Conservation (phyloP, 2,888 invertebrate genomes). For the Myathropa florea region DNA sequence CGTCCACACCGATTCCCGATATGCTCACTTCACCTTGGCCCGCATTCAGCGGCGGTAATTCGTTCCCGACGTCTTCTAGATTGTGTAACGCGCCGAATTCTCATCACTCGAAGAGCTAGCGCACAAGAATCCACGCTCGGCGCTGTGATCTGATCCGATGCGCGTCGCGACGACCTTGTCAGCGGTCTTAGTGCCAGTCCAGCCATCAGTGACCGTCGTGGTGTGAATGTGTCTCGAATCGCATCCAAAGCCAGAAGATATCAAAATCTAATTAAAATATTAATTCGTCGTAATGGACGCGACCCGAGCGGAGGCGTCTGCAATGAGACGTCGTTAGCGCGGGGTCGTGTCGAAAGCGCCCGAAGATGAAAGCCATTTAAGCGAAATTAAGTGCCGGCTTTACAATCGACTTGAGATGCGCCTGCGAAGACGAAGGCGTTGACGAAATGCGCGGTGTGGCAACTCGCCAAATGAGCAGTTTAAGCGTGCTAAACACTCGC, state of each 20-base stretch:
- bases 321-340: slow-evolving; percentile 9
- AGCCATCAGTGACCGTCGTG: background rate
- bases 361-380: background rate
- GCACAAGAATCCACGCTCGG: slow-evolving; percentile 6
- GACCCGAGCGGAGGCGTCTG: too few relatives aligned
- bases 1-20: slow-evolving; percentile 4
- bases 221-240: slow-evolving; percentile 5
- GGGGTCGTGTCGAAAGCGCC: background rate
- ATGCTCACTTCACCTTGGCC: slow-evolving; percentile 46
- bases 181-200: background rate
- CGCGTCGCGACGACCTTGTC: slow-evolving; percentile 5
- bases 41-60: slow-evolving; percentile 18
- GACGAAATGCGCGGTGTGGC: background rate
- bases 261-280: slow-evolving; percentile 65
- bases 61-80: slow-evolving; percentile 57
- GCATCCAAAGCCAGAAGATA: slow-evolving; percentile 40
- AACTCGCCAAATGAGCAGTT: slow-evolving; percentile 1
- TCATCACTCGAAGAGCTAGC: slow-evolving; percentile 26
- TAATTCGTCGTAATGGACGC: slow-evolving; percentile 19
- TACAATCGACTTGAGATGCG: background rate
- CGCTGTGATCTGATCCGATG: slow-evolving; percentile 13
- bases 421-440: background rate
- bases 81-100: slow-evolving; percentile 40
- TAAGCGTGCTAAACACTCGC: background rate
- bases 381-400: slow-evolving; percentile 3